phyloP scores from a whole-genome alignment of 2,797 vertebrate species.

The Petrocephalus sullivani region DNA sequence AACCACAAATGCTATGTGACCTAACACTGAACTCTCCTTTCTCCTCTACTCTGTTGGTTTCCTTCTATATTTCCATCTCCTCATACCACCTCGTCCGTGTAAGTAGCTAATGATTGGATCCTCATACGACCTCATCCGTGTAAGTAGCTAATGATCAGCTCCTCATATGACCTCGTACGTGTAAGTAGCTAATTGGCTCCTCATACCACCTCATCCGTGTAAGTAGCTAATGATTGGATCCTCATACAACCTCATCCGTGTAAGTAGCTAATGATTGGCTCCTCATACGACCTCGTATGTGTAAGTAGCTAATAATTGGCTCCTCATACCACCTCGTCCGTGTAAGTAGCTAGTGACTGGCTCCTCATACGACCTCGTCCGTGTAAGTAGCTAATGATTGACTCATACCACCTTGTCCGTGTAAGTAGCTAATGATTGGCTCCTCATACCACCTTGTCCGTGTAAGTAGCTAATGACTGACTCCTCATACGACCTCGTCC shows the following conservation, averaged over 20 bases:
- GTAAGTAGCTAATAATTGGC: not conserved
- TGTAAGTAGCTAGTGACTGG: too few relatives aligned
- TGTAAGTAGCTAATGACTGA: too few relatives aligned
- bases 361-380: too few relatives aligned
- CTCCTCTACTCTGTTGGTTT: not conserved
- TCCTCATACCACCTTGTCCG: too few relatives aligned
- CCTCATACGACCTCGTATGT: not conserved
- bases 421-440: not conserved
- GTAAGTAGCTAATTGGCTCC: too few relatives aligned
- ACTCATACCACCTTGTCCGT: not conserved
- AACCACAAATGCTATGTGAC: not conserved
- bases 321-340: too few relatives aligned
- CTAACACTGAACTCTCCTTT: not conserved
- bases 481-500: too few relatives aligned
- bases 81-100: too few relatives aligned
- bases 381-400: too few relatives aligned
- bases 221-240: not conserved
- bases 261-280: not conserved
- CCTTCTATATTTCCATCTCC: not conserved
- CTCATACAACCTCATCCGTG: not conserved
- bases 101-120: too few relatives aligned
- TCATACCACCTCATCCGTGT: not conserved
- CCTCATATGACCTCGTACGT: too few relatives aligned
- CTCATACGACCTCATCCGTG: not conserved
- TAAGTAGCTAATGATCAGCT: not conserved